Conservation (phyloP, 2,113 vertebrate genomes). For the Maccullochella peelii region DNA sequence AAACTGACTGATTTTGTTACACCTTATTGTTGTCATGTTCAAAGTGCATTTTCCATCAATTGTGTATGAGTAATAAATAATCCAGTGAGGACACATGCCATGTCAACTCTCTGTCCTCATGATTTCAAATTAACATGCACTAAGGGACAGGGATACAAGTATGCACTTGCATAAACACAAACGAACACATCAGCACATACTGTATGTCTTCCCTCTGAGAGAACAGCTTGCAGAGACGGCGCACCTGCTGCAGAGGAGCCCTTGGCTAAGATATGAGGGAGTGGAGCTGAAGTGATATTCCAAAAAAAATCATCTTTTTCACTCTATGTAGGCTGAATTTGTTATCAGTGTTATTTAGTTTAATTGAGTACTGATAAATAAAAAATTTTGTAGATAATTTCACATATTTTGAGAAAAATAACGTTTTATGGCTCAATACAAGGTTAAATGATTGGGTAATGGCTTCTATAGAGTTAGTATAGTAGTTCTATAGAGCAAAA, state of each 20-base stretch:
- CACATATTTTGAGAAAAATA: not conserved
- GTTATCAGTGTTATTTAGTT: not conserved
- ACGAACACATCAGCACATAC: slow-evolving; percentile 13
- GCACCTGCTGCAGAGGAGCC: slow-evolving; percentile 9
- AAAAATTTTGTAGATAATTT: not conserved
- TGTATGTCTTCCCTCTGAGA: not conserved
- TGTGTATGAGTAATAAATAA: slow-evolving; percentile 58
- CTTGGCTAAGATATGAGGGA: not conserved
- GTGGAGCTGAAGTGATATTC: not conserved
- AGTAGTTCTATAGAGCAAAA: too few species aligned
- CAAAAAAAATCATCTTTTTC: not conserved
- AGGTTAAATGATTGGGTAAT: not conserved
- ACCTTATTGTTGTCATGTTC: slow-evolving; percentile 19
- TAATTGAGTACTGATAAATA: not conserved
- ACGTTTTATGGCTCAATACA: not conserved
- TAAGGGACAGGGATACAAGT: not conserved
- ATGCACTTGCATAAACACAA: slow-evolving; percentile 9
- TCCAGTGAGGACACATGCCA: slow-evolving; percentile 25
- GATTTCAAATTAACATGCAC: slow-evolving; percentile 7
- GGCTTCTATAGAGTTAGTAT: not conserved
- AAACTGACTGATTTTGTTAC: slow-evolving; percentile 15
- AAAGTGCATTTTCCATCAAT: slow-evolving; percentile 36
- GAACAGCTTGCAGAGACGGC: slow-evolving; percentile 4
- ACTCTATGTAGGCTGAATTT: not conserved
- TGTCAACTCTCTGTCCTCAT: slow-evolving; percentile 22